phyloP scores from a whole-genome alignment of 2,888 invertebrate genomes.

The Pogonocherus hispidulus region DNA sequence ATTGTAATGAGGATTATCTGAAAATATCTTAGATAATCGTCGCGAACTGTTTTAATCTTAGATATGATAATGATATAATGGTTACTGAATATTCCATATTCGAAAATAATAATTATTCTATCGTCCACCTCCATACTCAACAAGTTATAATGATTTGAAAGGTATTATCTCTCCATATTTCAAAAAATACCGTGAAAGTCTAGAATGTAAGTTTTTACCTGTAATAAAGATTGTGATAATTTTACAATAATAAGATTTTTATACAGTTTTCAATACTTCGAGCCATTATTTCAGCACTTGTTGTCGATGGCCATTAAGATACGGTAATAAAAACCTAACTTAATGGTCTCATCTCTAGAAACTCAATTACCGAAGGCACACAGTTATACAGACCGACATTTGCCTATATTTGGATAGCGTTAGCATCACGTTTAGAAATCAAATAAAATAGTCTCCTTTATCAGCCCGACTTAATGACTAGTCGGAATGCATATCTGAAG shows the following conservation, averaged over 20 bases:
- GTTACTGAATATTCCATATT: too few species aligned
- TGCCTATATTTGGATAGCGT: slow-evolving; percentile 21
- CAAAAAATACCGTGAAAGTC: too few species aligned
- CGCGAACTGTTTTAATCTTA: too few species aligned
- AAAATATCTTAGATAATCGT: too few species aligned
- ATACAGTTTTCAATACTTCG: not conserved
- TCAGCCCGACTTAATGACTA: slow-evolving; percentile 2
- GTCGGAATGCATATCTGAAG: slow-evolving; percentile 10
- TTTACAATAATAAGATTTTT: not conserved
- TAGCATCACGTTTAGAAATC: slow-evolving; percentile 22
- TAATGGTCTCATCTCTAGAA: not conserved
- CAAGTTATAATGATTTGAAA: too few species aligned
- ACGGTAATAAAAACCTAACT: not conserved
- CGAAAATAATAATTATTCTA: too few species aligned
- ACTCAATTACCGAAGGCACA: not conserved
- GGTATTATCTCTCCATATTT: too few species aligned
- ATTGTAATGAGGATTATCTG: too few species aligned
- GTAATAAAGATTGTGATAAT: not conserved
- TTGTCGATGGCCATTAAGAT: not conserved
- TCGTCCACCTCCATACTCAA: too few species aligned
- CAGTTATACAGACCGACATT: not conserved
- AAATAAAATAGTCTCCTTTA: slow-evolving; percentile 9
- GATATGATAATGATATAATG: too few species aligned
- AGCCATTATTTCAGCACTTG: not conserved
- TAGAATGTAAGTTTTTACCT: too few species aligned